These are phyloP conservation scores for Anastrepha obliqua DNA, from an alignment of 1,140 invertebrate genomes.

Conservation along the genomic window DNA sequence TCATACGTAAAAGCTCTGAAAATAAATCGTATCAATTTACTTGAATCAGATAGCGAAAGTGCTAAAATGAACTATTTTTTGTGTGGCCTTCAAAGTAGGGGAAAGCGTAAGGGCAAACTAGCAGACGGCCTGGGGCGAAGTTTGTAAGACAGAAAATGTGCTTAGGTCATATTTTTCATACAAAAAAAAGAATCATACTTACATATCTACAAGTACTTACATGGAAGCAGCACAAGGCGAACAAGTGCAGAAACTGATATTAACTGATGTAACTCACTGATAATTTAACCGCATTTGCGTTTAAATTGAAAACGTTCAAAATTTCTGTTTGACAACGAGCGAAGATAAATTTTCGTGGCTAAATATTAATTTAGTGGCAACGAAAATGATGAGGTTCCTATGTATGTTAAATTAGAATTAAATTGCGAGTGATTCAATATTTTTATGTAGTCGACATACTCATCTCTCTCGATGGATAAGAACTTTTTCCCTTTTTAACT, in stretches of 20 bases:
- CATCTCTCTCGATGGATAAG: too few species aligned
- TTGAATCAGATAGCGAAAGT: constrained; percentile 26
- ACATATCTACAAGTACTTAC: not conserved
- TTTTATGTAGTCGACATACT: too few species aligned
- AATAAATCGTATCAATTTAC: constrained; percentile 36
- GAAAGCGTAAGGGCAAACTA: not conserved
- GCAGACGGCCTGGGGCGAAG: too few species aligned
- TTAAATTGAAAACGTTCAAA: constrained; percentile 7
- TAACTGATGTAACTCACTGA: not conserved
- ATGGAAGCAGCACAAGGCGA: not conserved
- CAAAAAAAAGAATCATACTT: not conserved
- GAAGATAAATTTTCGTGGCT: not conserved
- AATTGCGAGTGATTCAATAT: not conserved
- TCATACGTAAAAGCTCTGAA: not conserved
- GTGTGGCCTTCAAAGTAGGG: not conserved
- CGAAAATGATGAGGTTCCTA: not conserved
- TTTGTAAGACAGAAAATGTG: not conserved
- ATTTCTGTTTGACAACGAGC: not conserved
- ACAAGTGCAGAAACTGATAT: not conserved
- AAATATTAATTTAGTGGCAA: not conserved
- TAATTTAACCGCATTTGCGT: not conserved
- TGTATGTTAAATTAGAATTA: not conserved
- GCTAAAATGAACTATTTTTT: constrained; percentile 32
- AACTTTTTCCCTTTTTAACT: too few species aligned
- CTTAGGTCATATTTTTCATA: not conserved